Conservation (phyloP, 2,888 invertebrate genomes). For the Metalampra italica region DNA sequence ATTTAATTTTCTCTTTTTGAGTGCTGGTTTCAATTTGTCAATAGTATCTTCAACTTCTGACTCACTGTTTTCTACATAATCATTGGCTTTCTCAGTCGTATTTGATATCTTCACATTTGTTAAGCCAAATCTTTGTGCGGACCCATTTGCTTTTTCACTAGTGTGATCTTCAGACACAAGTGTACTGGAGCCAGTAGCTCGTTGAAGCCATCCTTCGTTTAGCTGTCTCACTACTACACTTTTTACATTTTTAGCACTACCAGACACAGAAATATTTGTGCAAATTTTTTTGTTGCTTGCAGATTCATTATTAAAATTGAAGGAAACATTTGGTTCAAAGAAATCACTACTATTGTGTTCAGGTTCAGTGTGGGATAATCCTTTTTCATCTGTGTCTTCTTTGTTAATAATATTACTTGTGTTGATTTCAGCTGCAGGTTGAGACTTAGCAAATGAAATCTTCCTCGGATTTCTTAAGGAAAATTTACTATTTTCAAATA, state of each 20-base stretch:
- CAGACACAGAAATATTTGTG: background rate
- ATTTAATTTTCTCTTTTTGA: constrained; percentile 72
- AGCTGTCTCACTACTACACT: constrained; percentile 43
- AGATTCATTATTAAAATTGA: constrained; percentile 6
- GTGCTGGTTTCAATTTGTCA: constrained; percentile 73
- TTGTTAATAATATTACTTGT: constrained; percentile 2
- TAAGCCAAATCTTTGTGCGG: constrained; percentile 50
- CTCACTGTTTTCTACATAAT: constrained; percentile 87
- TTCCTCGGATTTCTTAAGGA: constrained; percentile 88
- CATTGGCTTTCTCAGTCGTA: constrained; percentile 45
- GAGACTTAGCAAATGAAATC: constrained; percentile 42
- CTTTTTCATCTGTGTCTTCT: background rate
- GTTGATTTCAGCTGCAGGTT: constrained; percentile 16
- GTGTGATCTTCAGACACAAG: constrained; percentile 9
- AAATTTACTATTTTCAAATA: constrained; percentile 84
- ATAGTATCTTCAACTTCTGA: constrained; percentile 77
- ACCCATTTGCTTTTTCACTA: constrained; percentile 2
- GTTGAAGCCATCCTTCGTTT: constrained; percentile 64
- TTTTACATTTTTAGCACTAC: constrained; percentile 21
- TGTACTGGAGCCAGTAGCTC: constrained; percentile 56
- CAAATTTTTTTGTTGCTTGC: background rate
- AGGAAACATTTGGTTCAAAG: constrained; percentile 1
- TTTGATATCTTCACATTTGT: constrained; percentile 44
- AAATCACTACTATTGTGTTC: background rate
- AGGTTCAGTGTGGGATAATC: background rate